Conservation (phyloP, 2,888 invertebrate species). For the Aspidiotus rigidus region DNA sequence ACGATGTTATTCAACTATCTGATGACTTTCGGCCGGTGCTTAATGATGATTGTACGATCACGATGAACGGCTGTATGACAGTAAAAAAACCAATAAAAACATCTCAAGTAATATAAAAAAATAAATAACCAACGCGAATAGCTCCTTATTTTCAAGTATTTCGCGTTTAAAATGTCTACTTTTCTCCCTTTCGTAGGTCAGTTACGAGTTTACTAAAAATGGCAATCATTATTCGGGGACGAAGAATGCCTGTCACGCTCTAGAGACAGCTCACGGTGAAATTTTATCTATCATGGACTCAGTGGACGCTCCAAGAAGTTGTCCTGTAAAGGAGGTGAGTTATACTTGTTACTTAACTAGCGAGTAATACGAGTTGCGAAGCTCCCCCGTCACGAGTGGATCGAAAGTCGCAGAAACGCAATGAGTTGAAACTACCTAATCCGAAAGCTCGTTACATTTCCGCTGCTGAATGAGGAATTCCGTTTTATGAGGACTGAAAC, state of each 20-base stretch:
- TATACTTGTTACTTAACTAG: not conserved
- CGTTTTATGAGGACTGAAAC: too few relatives aligned
- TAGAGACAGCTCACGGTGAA: conserved; percentile 21
- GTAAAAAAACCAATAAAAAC: conserved; percentile 24
- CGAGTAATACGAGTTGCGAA: too few relatives aligned
- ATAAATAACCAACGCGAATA: not conserved
- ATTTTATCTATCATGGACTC: conserved; percentile 25
- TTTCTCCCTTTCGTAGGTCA: not conserved
- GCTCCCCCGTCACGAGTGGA: too few relatives aligned
- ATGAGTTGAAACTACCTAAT: too few relatives aligned
- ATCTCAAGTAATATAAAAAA: conserved; percentile 17
- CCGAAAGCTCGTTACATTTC: too few relatives aligned
- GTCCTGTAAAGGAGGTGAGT: conserved; percentile 24
- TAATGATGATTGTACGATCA: conserved; percentile 22
- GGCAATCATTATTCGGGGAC: conserved; percentile 16
- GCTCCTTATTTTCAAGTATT: not conserved
- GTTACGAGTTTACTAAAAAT: conserved; percentile 18
- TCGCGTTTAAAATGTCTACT: not conserved
- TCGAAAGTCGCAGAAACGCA: too few relatives aligned
- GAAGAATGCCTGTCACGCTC: conserved; percentile 20
- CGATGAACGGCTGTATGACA: conserved; percentile 21
- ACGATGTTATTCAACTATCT: conserved; percentile 22
- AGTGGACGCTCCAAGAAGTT: conserved; percentile 14
- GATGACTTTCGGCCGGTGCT: conserved; percentile 24
- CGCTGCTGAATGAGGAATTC: too few relatives aligned